Base-by-base conservation (phyloP, 1,140 invertebrate genomes). In the Anagrus nilaparvatae region DNA sequence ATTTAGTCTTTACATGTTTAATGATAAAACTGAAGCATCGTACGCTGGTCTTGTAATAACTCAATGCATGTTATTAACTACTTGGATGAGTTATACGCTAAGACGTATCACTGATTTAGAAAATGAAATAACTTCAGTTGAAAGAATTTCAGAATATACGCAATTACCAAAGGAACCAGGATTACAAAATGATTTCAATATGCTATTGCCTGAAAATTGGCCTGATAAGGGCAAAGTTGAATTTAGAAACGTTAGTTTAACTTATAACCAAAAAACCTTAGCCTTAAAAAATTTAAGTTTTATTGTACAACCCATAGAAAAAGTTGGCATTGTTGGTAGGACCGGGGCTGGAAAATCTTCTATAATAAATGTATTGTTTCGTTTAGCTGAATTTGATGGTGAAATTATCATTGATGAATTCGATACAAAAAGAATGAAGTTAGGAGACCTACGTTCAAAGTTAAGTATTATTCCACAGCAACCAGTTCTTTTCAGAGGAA, bases 401-500 rank as follows among this genome's bases (percentile, higher is more conserved):
- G 62, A 72, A 4, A 82, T 89, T 19, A 56, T 72, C 20, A 81
- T 89, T 35, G 86, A 89, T 55, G 72, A 71, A 8, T 70, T 84
- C 5, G 68, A 77, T 43, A 78, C 74, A 16, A 68, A 61, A 5
- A 52, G 65, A 29, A 54, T 80, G 56, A 73, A 79, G 0, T 56
- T 84, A 8, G 77, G 81, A 46, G 76, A 81, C 55, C 67, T 86
- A 23, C 70, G 88, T 32, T 79, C 78, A 39, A 81, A 79, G 54
- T 73, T 93, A 37, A 86, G 87, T 25, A 89, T 92, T 52, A 90
- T 93, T 46, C 87, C 88, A 13, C 89, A 92, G 65, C 85, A 83
- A 46, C 87, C 88, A 1, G 81, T 92, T 10, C 63, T 92, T 19
- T 91, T 91, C 58, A 82, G 77, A 1, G 85, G 84, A 32, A 82